These are phyloP conservation scores for Idaea aversata DNA, from an alignment of 2,888 invertebrate genomes.

Conservation along the genomic window DNA sequence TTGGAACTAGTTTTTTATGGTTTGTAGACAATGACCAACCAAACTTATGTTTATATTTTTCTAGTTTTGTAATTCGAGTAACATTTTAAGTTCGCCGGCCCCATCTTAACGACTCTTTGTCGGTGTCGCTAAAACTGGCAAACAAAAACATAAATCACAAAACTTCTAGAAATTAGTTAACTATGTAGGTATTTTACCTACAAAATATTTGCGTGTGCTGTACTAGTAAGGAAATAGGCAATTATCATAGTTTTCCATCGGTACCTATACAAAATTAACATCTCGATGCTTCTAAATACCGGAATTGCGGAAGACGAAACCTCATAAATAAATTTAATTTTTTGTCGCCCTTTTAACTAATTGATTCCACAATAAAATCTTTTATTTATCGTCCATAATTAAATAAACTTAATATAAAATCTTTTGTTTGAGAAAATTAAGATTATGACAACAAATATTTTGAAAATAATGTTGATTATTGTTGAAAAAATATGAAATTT, in stretches of 20 bases:
- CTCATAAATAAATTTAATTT: neutral
- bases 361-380: neutral
- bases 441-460: no score
- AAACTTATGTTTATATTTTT: no score
- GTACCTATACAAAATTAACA: neutral
- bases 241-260: neutral
- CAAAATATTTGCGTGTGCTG: neutral
- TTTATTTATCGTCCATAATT: neutral
- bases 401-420: neutral
- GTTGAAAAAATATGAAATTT: no score
- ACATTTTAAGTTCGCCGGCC: no score
- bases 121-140: no score
- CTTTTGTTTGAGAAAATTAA: no score
- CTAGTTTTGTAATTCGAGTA: no score
- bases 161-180: neutral
- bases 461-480: no score
- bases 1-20: no score
- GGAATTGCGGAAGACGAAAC: neutral
- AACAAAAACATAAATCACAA: neutral
- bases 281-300: neutral
- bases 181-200: neutral
- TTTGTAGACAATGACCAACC: no score
- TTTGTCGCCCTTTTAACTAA: neutral
- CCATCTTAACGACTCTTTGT: no score
- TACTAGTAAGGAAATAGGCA: neutral